Base-by-base conservation (phyloP, 1,140 invertebrate species). In the Drosophila bocki region DNA sequence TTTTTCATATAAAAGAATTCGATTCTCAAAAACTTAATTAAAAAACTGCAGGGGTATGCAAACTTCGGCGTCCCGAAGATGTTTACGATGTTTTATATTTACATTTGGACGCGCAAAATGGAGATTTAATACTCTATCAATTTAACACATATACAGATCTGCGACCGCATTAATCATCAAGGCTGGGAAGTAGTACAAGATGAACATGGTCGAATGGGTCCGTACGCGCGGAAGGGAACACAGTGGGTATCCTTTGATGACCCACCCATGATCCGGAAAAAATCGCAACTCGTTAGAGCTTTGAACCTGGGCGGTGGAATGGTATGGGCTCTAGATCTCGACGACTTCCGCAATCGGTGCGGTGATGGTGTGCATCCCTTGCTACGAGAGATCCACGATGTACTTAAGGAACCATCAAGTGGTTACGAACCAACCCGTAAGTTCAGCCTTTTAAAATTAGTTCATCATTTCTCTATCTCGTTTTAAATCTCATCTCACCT, bases 241-340 rank as follows among this genome's bases (percentile, higher is more conserved):
- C 97, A 98, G 91, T 98, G 97, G 98, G 96, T 98, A 3, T 96
- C 96, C 11, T 98, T 95, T 80, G 98, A 98, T 92, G 97, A 98
- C 91, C 94, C 94, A 11, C 95, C 95, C 29, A 98, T 96, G 93
- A 96, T 98, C 5, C 94, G 94, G 44, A 95, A 95, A 57, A 98
- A 98, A 92, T 95, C 96, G 0, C 94, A 97, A 65, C 96, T 95
- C 72, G 95, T 97, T 4, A 95, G 96, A 71, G 94, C 95, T 9
- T 94, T 97, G 93, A 94, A 96, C 69, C 93, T 98, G 3, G 97
- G 96, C 1, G 97, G 97, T 50, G 97, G 96, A 13, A 98, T 98
- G 97, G 95, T 98, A 7, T 98, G 97, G 97, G 97, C 97, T 0
- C 92, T 98, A 6, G 97, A 98, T 94, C 94, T 98, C 58, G 97